Evolutionary conservation across 2,888 invertebrate genomes (phyloP), one percentile per base, ranked within the genome.

Genomic region (Teleiodes luculella): DNA sequence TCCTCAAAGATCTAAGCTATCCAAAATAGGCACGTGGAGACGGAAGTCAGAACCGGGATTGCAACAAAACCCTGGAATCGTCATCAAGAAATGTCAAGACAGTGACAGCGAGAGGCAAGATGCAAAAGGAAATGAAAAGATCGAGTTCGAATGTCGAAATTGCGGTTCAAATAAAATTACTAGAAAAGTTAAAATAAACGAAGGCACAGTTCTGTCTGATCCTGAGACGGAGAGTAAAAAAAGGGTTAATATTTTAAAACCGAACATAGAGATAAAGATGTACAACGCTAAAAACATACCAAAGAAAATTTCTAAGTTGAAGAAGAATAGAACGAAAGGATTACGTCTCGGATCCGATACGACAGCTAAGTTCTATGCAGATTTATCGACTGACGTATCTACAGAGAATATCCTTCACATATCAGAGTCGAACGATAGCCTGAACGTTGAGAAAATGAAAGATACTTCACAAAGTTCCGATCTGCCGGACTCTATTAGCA

Each of bases 41-140:
- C 79, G 94, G 61, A 94, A 94, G 74, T 94, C 94, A 11, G 94
- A 94, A 75, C 94, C 94, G 1, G 92, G 93, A n/a, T 76, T 92
- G 51, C 87, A 84, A 57, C 88, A 87, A 64, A 87, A 86, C 56
- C 71, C 76, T 51, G 74, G 74, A 33, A 68, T 82, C 7, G 65
- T 83, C 36, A 60, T 70, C 7, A 88, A 84, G 55, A 87, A 80
- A 67, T 70, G 74, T 48, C 78, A 78, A 62, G 86, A 87, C 8
- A 83, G 81, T 66, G 85, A 86, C 51, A 76, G 67, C 37, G 86
- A 86, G 58, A 82, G 64, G 64, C 68, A 63, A 47, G 85, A 85
- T 52, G 54, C 64, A 0, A 82, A 75, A 66, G 85, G 86, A 8
- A 74, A 61, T 55, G 88, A 88, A 65, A 88, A 87, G 60, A 86